These are phyloP conservation scores for Boleophthalmus pectinirostris DNA, from an alignment of 2,113 vertebrate genomes.

Conservation along the genomic window DNA sequence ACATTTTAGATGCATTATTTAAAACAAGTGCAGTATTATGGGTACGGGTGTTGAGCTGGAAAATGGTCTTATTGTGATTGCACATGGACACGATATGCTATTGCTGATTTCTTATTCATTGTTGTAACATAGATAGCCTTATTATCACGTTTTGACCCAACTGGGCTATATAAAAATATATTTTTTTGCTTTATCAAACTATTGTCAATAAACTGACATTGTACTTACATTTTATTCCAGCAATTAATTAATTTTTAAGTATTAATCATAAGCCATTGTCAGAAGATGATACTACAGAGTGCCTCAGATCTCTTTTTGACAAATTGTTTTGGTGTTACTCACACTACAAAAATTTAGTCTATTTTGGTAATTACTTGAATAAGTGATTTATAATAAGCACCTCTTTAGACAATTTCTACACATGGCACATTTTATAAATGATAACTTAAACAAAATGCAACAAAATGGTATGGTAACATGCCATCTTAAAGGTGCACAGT, in stretches of 20 bases:
- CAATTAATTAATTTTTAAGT: neutral
- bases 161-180: neutral
- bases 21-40: slow-evolving; percentile 1
- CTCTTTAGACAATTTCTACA: too few species aligned
- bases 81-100: neutral
- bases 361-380: too few species aligned
- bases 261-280: neutral
- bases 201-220: neutral
- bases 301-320: too few species aligned
- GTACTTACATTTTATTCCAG: neutral
- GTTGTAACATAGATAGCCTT: neutral
- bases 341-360: too few species aligned
- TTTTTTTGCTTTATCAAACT: neutral
- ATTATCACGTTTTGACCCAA: neutral
- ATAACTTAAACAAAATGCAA: too few species aligned
- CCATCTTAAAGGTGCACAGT: too few species aligned
- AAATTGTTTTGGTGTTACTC: too few species aligned
- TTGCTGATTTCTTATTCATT: neutral
- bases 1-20: slow-evolving; percentile 13
- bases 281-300: too few species aligned
- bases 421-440: too few species aligned
- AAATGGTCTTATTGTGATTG: neutral
- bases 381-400: too few species aligned
- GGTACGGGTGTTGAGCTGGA: neutral
- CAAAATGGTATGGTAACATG: too few species aligned